Evolutionary conservation across 2,888 invertebrate species (phyloP), one percentile per base, ranked within the genome.

Genomic region (Hydriomena furcata): DNA sequence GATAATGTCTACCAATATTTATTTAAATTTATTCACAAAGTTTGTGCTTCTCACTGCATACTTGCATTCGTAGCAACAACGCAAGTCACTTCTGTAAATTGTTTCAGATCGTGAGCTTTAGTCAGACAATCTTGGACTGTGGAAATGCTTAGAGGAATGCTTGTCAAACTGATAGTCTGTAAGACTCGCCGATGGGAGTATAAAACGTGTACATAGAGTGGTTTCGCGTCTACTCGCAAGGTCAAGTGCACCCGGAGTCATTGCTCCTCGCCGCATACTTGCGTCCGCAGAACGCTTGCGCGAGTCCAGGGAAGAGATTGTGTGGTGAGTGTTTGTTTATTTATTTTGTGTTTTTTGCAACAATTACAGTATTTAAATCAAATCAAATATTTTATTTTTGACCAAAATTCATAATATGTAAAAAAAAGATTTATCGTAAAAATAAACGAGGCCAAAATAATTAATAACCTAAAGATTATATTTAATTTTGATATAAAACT

Each of bases 161-260:
- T 40, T 0, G 30, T 20, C 6, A 43, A 17, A 4, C 35, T 23
- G 0, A 5, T 1, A 5, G 6, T 0, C 79, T 8, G 69, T 84
- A 60, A 75, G 75, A 73, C 52, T 27, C 52, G 8, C 1, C 51
- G 61, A 63, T 64, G 76, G 73, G 67, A 75, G 84, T 89, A 89
- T 89, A 89, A 84, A 89, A 85, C 84, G 77, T 79, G 87, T 84
- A 82, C 73, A 74, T 66, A 71, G 70, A 70, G 73, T 62, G 71
- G 78, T 79, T 85, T 87, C 82, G 88, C 86, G 81, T 82, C 76
- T 83, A 88, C 85, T 82, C 73, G 74, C 87, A 88, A 88, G 88
- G 88, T 88, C 88, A 88, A 84, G 87, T 79, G 82, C 84, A 82
- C 81, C 73, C 77, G 73, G 68, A 89, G 89, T 89, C 88, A 89